Percentiles rank a stretch among this genome's conserved stretches.
Conservation (phyloP, 2,888 invertebrate genomes). For the Nesidiocoris tenuis region DNA sequence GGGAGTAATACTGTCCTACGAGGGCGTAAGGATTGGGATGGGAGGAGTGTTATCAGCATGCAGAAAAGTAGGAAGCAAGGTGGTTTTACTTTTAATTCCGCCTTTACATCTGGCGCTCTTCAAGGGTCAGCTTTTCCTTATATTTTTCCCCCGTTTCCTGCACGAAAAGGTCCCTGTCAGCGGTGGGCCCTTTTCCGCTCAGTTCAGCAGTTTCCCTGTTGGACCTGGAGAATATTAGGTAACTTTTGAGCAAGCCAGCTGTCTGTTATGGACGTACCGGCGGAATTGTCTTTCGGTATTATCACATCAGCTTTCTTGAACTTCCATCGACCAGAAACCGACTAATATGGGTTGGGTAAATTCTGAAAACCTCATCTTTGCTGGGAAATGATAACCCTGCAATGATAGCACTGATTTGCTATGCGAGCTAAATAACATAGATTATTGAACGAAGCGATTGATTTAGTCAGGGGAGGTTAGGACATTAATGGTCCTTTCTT, state of each 20-base stretch:
- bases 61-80: slow-evolving; percentile 12
- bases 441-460: no score
- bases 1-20: background rate
- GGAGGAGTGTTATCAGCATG: background rate
- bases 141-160: background rate
- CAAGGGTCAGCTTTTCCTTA: slow-evolving; percentile 16
- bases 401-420: no score
- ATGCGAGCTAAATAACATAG: no score
- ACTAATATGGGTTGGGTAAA: no score
- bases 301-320: no score
- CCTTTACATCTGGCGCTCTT: slow-evolving; percentile 28
- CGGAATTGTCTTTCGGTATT: background rate
- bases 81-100: slow-evolving; percentile 29
- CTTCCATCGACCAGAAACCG: no score
- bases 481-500: no score
- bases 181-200: slow-evolving; percentile 6
- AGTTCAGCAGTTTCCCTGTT: slow-evolving; percentile 9
- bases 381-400: no score
- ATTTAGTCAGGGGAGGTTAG: no score
- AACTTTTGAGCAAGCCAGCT: slow-evolving; percentile 8
- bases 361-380: no score
- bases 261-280: background rate
- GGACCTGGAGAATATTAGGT: slow-evolving; percentile 12
- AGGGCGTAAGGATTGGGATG: slow-evolving; percentile 1
- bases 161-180: slow-evolving; percentile 23